Evolutionary conservation across 2,113 vertebrate genomes (phyloP).

Genomic region (Progne subis): DNA sequence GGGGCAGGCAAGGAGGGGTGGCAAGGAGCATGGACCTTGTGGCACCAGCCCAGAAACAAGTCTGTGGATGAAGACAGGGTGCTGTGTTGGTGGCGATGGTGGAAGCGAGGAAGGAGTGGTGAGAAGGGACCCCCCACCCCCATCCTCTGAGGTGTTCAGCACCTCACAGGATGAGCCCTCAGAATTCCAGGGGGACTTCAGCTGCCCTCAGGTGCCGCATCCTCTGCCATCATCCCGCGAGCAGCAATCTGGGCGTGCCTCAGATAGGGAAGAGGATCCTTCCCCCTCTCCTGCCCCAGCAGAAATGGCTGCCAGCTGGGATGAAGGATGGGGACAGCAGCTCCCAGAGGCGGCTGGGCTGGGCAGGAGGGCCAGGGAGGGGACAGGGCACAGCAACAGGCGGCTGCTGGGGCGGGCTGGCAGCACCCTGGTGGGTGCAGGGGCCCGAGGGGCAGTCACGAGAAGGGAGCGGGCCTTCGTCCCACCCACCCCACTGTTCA

Average conservation of each 20-base stretch:
- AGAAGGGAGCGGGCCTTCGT: neutral
- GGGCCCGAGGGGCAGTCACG: neutral
- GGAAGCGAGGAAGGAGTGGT: neutral
- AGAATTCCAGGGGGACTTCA: neutral
- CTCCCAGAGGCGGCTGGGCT: neutral
- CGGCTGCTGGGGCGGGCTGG: neutral
- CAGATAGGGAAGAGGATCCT: neutral
- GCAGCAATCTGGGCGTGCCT: neutral
- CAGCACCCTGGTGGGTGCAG: neutral
- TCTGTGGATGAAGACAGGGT: neutral
- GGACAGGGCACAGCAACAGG: neutral
- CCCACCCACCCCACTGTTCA: neutral
- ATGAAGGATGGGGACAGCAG: neutral
- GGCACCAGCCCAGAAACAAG: neutral
- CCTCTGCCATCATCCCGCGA: neutral
- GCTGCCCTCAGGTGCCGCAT: neutral
- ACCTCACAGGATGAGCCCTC: neutral
- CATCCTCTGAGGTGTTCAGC: neutral
- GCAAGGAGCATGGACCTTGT: accelerated
- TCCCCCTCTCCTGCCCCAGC: neutral
- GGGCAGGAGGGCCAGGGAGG: neutral
- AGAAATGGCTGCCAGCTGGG: neutral
- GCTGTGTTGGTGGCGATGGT: neutral
- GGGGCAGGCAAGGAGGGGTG: neutral
- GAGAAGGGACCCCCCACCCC: accelerated